Evolutionary conservation across 35 echinoderm and acorn worm species (phyloP).

Genomic region (Amphiura filiformis): DNA sequence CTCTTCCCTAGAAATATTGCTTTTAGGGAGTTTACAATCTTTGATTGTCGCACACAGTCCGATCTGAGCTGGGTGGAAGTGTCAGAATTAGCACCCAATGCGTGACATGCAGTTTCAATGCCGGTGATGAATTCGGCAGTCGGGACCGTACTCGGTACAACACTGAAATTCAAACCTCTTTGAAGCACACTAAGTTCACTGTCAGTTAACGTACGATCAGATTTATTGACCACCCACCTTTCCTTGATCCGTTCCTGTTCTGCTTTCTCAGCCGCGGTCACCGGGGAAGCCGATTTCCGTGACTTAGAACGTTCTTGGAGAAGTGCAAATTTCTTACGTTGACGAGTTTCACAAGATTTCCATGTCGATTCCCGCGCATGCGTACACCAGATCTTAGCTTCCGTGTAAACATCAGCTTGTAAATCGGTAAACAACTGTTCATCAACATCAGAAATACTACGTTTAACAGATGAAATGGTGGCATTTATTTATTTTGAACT

Average conservation of each 20-base stretch:
- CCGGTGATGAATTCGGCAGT: constrained; percentile 3
- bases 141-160: not conserved
- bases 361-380: not conserved
- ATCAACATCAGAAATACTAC: not conserved
- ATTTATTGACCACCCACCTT: not conserved
- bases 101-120: not conserved
- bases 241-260: not conserved
- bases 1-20: not conserved
- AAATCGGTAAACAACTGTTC: not conserved
- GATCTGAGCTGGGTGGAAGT: not conserved
- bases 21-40: not conserved
- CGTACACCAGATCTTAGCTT: not conserved
- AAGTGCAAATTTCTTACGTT: not conserved
- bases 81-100: not conserved
- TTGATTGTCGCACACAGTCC: not conserved
- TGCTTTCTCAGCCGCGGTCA: not conserved
- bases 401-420: not conserved
- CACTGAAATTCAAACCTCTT: not conserved
- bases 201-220: not conserved
- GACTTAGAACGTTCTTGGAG: not conserved
- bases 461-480: not conserved
- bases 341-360: not conserved
- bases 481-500: not conserved
- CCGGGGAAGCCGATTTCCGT: not conserved
- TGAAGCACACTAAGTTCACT: not conserved